Percentiles rank a stretch among this genome's conserved stretches.
These are phyloP conservation scores for Apeltes quadracus DNA, from an alignment of 2,113 vertebrate species.

Conservation along the genomic window DNA sequence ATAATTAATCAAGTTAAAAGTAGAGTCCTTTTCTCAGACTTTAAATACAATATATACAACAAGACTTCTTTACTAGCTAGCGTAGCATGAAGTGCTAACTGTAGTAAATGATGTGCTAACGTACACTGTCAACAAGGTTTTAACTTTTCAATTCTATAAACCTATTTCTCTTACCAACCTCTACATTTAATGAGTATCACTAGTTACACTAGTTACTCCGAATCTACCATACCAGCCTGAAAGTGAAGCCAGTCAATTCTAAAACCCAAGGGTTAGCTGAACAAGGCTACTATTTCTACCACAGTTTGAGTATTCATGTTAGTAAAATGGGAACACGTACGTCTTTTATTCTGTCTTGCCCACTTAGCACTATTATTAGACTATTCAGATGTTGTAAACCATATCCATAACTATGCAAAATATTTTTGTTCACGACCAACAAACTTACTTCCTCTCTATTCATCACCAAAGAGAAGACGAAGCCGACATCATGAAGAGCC, in stretches of 20 bases:
- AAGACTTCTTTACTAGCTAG: no score
- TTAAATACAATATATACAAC: no score
- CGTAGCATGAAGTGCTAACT: not conserved
- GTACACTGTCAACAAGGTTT: not conserved
- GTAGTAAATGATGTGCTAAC: not conserved
- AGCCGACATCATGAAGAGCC: not conserved
- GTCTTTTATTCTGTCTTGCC: not conserved
- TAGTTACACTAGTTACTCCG: not conserved
- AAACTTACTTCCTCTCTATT: not conserved
- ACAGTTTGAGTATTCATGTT: not conserved
- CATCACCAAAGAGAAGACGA: conserved; percentile 44
- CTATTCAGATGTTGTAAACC: conserved; percentile 20
- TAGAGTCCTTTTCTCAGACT: no score
- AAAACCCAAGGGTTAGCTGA: not conserved
- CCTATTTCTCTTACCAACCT: not conserved
- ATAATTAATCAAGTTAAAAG: no score
- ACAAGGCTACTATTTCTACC: not conserved
- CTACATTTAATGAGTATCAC: not conserved
- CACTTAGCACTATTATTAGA: conserved; percentile 13
- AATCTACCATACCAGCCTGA: not conserved
- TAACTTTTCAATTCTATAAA: not conserved
- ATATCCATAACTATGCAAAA: conserved; percentile 23
- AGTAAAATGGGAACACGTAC: not conserved
- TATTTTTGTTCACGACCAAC: not conserved
- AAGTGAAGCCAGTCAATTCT: not conserved